Evolutionary conservation across 2,888 invertebrate species (phyloP).

Genomic region (Amblyjoppa fuscipennis): DNA sequence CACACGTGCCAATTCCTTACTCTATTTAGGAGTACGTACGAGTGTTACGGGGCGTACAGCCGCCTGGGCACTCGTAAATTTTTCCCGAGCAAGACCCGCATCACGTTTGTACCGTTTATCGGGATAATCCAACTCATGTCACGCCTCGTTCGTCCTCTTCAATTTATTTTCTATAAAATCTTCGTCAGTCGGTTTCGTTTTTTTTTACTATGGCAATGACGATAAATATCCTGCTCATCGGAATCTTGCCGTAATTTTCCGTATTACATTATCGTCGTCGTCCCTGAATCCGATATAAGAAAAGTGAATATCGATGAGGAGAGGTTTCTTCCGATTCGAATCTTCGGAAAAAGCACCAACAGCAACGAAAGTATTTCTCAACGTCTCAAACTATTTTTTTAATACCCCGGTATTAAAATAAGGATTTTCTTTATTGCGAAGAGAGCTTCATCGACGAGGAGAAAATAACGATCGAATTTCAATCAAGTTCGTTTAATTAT

Average conservation of each 20-base stretch:
- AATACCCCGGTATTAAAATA: neutral
- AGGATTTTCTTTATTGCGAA: neutral
- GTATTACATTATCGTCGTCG: constrained; percentile 36
- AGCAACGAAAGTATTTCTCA: constrained; percentile 73
- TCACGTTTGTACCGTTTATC: neutral
- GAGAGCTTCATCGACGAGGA: neutral
- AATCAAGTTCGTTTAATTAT: neutral
- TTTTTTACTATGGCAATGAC: neutral
- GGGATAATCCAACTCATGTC: neutral
- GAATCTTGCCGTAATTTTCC: neutral
- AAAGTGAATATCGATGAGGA: constrained; percentile 82
- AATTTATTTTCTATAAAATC: neutral
- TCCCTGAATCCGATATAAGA: constrained; percentile 69
- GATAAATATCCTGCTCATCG: neutral
- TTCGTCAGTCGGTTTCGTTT: neutral
- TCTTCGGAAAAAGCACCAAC: constrained; percentile 81
- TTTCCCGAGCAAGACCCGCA: neutral
- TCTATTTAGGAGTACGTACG: neutral
- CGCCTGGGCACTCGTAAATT: neutral
- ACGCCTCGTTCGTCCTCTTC: neutral
- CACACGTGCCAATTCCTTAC: neutral
- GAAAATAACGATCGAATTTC: neutral
- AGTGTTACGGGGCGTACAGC: neutral
- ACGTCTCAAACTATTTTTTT: constrained; percentile 69
- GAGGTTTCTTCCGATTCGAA: constrained; percentile 75